Evolutionary conservation across 2,797 vertebrate species (phyloP).

Genomic region (Megalops cyprinoides): DNA sequence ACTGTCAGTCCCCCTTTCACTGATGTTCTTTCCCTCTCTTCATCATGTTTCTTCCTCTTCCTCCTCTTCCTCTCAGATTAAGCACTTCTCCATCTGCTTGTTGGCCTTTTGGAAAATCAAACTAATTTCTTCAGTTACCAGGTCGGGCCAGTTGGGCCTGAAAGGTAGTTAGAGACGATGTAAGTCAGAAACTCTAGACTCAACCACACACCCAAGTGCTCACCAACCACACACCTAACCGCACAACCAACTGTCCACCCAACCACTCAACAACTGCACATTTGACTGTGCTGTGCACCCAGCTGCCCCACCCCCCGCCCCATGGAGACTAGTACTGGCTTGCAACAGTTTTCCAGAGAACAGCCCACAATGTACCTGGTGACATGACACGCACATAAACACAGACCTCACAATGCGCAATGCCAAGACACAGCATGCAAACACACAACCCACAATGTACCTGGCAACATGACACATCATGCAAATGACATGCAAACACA

Average conservation of each 20-base stretch:
- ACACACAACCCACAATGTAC: neutral
- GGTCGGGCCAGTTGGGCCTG: conserved; percentile 80
- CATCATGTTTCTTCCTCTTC: neutral
- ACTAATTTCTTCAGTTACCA: conserved; percentile 81
- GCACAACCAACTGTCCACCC: conserved; percentile 52
- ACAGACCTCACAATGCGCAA: neutral
- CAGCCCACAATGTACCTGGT: conserved; percentile 41
- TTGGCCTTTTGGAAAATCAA: conserved; percentile 74
- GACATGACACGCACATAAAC: neutral
- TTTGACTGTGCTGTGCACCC: no score
- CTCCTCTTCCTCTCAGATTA: conserved; percentile 54
- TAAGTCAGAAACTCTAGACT: no score
- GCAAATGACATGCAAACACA: conserved; percentile 68
- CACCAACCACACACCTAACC: conserved; percentile 29
- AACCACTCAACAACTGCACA: conserved; percentile 40
- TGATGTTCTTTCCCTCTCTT: neutral
- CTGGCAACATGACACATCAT: conserved; percentile 32
- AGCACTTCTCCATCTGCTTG: conserved; percentile 71
- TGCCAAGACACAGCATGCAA: conserved; percentile 12
- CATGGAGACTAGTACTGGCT: no score
- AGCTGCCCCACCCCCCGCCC: no score
- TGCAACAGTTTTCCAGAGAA: conserved; percentile 50
- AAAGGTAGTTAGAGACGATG: conserved; percentile 22
- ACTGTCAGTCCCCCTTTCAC: no score
- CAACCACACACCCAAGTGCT: no score